Evolutionary conservation across 2,888 invertebrate genomes (phyloP).

Genomic region (Matsumyia berberina): DNA sequence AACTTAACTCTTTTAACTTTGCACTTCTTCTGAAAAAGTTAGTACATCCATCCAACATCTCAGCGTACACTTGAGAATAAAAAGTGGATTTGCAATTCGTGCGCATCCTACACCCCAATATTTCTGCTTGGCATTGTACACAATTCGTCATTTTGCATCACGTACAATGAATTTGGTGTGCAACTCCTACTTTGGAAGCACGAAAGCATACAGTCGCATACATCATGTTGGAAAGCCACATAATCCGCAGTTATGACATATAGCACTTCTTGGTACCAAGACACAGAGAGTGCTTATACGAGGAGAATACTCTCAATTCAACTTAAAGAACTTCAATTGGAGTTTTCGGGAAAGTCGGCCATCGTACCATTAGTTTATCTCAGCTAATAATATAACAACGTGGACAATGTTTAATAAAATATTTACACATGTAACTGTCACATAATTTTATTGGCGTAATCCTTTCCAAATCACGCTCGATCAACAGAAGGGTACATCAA

Average conservation of each 20-base stretch:
- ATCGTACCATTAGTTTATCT: too few relatives aligned
- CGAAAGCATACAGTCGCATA: constrained; percentile 25
- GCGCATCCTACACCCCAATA: constrained; percentile 15
- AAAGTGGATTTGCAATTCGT: constrained; percentile 30
- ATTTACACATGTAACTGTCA: too few relatives aligned
- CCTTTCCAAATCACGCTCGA: background rate
- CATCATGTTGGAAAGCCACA: constrained; percentile 34
- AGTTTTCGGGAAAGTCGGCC: too few relatives aligned
- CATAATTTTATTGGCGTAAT: too few relatives aligned
- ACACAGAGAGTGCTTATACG: background rate
- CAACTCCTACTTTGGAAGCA: constrained; percentile 15
- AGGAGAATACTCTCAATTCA: background rate
- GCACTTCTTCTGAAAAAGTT: background rate
- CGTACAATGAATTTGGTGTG: constrained; percentile 54
- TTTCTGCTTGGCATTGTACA: constrained; percentile 9
- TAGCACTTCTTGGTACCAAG: too few relatives aligned
- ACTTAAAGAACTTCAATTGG: background rate
- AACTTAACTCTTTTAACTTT: background rate
- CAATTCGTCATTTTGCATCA: constrained; percentile 51
- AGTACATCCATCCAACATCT: background rate
- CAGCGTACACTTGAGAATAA: background rate
- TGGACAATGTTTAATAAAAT: too few relatives aligned
- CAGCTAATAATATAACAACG: too few relatives aligned
- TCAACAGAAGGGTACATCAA: constrained; percentile 25
- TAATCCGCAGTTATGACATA: constrained; percentile 36